These are phyloP conservation scores for Diaprepes abbreviatus DNA, from an alignment of 2,888 invertebrate genomes.

Conservation along the genomic window DNA sequence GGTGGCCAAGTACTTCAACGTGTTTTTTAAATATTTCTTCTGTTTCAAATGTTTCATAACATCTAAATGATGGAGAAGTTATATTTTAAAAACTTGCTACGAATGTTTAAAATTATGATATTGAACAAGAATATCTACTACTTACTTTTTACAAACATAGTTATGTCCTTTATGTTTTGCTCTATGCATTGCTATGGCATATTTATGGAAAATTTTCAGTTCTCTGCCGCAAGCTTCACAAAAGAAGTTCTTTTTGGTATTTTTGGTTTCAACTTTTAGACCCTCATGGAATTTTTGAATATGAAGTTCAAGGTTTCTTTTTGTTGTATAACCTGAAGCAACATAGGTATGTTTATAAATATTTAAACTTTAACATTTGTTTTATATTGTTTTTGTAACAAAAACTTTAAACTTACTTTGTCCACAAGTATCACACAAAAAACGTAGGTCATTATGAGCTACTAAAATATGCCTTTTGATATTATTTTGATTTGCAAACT, in stretches of 20 bases:
- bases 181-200: constrained; percentile 44
- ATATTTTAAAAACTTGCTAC: no score
- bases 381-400: no score
- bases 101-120: no score
- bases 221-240: constrained; percentile 44
- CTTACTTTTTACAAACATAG: constrained; percentile 44
- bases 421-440: constrained; percentile 47
- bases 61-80: constrained; percentile 24
- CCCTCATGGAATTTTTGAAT: constrained; percentile 44
- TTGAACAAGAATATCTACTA: background rate
- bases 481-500: constrained; percentile 43
- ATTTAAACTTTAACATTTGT: no score
- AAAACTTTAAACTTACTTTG: constrained; percentile 46
- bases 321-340: constrained; percentile 44
- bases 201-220: constrained; percentile 46
- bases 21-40: constrained; percentile 36
- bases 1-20: constrained; percentile 32
- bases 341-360: no score
- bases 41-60: constrained; percentile 40
- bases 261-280: constrained; percentile 32
- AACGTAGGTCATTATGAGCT: constrained; percentile 41
- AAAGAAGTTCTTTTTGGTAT: constrained; percentile 41
- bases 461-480: constrained; percentile 43
- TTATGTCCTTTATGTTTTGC: constrained; percentile 46
- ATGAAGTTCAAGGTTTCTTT: constrained; percentile 42